A percentile compares a stretch with the other conserved stretches of the same genome.
Evolutionary conservation across 2,113 vertebrate species (phyloP).

Genomic region (Aptenodytes patagonicus): DNA sequence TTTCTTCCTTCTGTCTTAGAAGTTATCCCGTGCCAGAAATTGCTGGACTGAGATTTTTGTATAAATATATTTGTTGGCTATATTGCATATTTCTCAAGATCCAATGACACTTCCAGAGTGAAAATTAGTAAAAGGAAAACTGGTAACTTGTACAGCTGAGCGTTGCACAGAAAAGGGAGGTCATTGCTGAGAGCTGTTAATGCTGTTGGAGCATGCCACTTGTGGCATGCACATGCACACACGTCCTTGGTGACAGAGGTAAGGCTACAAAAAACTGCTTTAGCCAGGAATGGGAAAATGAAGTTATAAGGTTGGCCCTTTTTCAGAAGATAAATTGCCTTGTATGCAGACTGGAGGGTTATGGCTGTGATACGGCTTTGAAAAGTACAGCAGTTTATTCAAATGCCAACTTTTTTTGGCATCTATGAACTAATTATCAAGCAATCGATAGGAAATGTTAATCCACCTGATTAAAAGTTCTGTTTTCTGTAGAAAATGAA

Average conservation of each 20-base stretch:
- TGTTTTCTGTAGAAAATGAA: not conserved
- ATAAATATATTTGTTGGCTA: not conserved
- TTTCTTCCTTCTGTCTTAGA: not conserved
- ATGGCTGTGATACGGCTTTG: not conserved
- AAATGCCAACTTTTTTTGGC: not conserved
- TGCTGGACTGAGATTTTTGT: not conserved
- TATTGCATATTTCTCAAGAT: not conserved
- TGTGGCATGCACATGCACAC: too few relatives aligned
- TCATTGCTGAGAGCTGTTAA: not conserved
- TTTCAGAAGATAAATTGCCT: not conserved
- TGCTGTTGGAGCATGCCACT: not conserved
- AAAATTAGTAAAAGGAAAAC: not conserved
- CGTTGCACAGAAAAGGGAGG: fast-evolving
- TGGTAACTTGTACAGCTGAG: not conserved
- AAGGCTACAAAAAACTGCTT: not conserved
- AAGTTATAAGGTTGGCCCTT: not conserved
- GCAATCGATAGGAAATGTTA: not conserved
- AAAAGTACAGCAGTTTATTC: not conserved
- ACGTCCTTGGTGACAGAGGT: not conserved
- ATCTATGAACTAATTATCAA: not conserved
- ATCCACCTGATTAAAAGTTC: not conserved
- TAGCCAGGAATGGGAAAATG: not conserved
- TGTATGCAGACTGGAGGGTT: not conserved
- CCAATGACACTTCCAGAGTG: not conserved
- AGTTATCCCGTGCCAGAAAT: not conserved